Percentiles rank a stretch among this genome's conserved stretches.
Conservation (phyloP, 2,797 vertebrate species). For the Crax fasciolata region DNA sequence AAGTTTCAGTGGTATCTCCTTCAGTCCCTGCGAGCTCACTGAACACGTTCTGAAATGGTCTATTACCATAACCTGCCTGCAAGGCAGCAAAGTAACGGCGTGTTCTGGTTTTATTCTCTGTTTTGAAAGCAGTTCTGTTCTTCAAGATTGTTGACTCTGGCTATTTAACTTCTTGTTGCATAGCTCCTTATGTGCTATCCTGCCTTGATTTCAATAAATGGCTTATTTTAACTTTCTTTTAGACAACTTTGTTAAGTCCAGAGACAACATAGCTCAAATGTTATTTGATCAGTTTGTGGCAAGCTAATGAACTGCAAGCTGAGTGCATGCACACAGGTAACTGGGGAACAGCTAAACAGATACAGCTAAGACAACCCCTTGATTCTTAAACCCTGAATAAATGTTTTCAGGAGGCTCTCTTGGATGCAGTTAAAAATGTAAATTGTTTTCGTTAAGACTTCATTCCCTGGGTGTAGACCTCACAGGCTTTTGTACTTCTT, state of each 20-base stretch:
- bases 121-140: background rate
- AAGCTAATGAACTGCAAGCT: background rate
- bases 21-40: background rate
- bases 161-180: background rate
- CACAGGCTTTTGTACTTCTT: background rate
- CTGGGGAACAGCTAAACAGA: background rate
- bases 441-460: background rate
- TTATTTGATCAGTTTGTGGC: background rate
- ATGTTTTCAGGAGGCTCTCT: background rate
- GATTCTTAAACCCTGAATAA: background rate
- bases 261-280: background rate
- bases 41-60: background rate
- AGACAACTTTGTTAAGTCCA: background rate
- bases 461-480: background rate
- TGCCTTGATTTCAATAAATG: background rate
- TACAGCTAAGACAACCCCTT: background rate
- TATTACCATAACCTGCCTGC: background rate
- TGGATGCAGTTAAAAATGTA: background rate
- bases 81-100: background rate
- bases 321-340: background rate
- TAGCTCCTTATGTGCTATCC: background rate
- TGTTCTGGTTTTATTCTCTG: background rate
- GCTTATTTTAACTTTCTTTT: background rate
- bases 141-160: background rate
- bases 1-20: background rate